phyloP scores from a whole-genome alignment of 1,140 invertebrate genomes.

The Drosophila orosa region DNA sequence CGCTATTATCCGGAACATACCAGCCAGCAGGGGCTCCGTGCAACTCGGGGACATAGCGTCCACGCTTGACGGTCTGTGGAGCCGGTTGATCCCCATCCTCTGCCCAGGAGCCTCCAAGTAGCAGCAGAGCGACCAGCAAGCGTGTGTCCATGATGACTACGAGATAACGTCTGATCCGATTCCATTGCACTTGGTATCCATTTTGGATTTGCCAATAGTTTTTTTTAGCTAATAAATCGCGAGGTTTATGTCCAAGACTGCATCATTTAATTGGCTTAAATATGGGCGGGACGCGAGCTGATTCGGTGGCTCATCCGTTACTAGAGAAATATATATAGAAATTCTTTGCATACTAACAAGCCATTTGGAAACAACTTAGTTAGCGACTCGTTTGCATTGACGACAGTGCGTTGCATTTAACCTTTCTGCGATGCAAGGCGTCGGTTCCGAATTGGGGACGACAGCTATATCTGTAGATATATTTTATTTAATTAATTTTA shows the following conservation, averaged over 20 bases:
- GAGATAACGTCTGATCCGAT: slow-evolving; percentile 56
- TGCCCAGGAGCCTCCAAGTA: slow-evolving; percentile 16
- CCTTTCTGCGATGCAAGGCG: slow-evolving; percentile 45
- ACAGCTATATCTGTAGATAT: neutral
- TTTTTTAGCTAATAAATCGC: slow-evolving; percentile 46
- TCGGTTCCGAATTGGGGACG: slow-evolving; percentile 19
- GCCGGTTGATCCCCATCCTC: slow-evolving; percentile 1
- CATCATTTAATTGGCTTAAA: slow-evolving; percentile 56
- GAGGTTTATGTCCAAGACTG: slow-evolving; percentile 57
- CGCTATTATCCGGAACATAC: slow-evolving; percentile 74
- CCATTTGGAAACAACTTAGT: slow-evolving; percentile 38
- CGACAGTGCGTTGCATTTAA: slow-evolving; percentile 48
- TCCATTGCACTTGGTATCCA: slow-evolving; percentile 46
- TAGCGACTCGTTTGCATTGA: slow-evolving; percentile 64
- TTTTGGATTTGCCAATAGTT: slow-evolving; percentile 55
- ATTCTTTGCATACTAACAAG: slow-evolving; percentile 80
- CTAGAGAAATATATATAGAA: slow-evolving; percentile 25
- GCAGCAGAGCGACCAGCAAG: slow-evolving; percentile 27
- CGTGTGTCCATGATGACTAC: slow-evolving; percentile 61
- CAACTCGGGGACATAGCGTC: slow-evolving; percentile 59
- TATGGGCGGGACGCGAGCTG: slow-evolving; percentile 34
- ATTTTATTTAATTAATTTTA: neutral
- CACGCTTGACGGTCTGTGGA: slow-evolving; percentile 28
- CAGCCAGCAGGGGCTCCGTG: slow-evolving; percentile 62
- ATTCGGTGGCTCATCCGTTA: slow-evolving; percentile 37